Evolutionary conservation across 2,888 invertebrate genomes (phyloP), one percentile per base, ranked within the genome.

Genomic region (Hipparchia semele): DNA sequence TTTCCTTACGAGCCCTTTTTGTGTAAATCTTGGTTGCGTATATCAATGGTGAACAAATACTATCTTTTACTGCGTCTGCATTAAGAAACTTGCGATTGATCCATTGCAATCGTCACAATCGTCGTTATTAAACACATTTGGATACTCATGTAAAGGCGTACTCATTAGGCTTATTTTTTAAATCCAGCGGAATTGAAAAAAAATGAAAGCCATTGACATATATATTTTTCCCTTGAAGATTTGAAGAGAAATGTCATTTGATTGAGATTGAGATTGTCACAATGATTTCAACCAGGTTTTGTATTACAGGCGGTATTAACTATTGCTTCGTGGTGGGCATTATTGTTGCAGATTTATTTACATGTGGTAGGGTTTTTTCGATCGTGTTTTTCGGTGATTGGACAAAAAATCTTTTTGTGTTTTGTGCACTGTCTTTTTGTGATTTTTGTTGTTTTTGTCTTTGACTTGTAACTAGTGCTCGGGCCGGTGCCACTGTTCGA

Each of bases 301-400:
- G 10, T 33, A 53, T 53, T 65, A 65, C 65, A 12, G 65, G 65
- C 54, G 12, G 73, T 68, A 77, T 68, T 62, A 72, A 76, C 54
- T 58, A 67, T 59, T 74, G 70, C 88, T 81, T 76, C 86, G 86
- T 82, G 92, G 92, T 90, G 86, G 92, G 84, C 91, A 87, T 87
- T 61, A 88, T 85, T 86, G 90, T 86, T 84, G 80, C 83, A 84
- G 87, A 88, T 88, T 88, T 90, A 91, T 92, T 91, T 90, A 86
- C 90, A 91, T 91, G 84, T 82, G 82, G 69, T 10, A 86, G 85
- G 78, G 77, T 81, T 84, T 90, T 90, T 92, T 92, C 87, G 82
- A 80, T 79, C 79, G 79, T 73, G 82, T 89, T 90, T 91, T 91
- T 90, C 84, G 83, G 74, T 84, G 87, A 90, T 88, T 87, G 85